phyloP scores from a whole-genome alignment of 2,888 invertebrate genomes.

The Dilophus febrilis region DNA sequence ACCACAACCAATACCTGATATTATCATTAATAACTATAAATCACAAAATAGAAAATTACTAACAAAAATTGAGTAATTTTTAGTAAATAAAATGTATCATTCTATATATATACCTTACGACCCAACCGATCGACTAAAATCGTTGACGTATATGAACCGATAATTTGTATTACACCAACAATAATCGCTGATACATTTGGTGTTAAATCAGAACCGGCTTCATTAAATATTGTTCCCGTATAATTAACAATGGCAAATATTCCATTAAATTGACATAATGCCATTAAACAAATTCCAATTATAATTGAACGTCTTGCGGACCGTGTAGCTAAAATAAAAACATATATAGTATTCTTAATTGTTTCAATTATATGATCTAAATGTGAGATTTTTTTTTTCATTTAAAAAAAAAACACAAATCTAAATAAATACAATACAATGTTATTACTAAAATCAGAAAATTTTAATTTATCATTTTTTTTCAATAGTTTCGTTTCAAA shows the following conservation, averaged over 20 bases:
- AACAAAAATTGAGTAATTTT: no score
- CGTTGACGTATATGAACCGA: constrained; percentile 16
- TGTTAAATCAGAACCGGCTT: constrained; percentile 10
- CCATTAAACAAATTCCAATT: constrained; percentile 16
- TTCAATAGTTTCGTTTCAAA: not conserved
- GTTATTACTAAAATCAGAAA: constrained; percentile 1
- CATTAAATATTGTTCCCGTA: constrained; percentile 15
- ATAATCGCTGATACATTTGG: constrained; percentile 15
- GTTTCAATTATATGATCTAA: not conserved
- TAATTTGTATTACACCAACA: constrained; percentile 17
- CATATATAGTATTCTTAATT: not conserved
- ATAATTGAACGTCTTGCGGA: constrained; percentile 15
- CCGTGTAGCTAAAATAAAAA: constrained; percentile 15
- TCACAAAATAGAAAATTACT: no score
- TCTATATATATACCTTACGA: constrained; percentile 15
- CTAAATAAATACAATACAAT: no score
- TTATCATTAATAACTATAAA: not conserved
- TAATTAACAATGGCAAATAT: constrained; percentile 21
- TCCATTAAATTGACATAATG: constrained; percentile 21
- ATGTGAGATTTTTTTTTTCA: no score
- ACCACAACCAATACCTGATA: not conserved
- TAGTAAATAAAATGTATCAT: no score
- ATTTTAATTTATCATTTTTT: not conserved
- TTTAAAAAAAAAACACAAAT: no score
- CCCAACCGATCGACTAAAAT: constrained; percentile 16